phyloP scores from a whole-genome alignment of 1,140 invertebrate species.

The Bombus impatiens region DNA sequence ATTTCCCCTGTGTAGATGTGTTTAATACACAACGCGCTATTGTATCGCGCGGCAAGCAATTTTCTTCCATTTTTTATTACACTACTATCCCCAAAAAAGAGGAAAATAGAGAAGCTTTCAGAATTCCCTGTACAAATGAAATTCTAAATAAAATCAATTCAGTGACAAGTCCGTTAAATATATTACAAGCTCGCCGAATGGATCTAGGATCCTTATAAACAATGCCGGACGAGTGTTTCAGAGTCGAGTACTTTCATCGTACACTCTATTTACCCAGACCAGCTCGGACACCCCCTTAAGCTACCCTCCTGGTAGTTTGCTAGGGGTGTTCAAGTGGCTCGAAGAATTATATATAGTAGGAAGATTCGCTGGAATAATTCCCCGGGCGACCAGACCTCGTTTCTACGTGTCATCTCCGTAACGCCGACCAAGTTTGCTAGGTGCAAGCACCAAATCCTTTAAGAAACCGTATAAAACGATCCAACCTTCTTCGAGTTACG shows the following conservation, averaged over 20 bases:
- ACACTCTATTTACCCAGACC: slow-evolving; percentile 21
- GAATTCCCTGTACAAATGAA: neutral
- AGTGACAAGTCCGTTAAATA: neutral
- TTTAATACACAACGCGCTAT: neutral
- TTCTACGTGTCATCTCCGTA: slow-evolving; percentile 46
- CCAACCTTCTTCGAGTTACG: neutral
- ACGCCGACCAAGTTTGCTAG: slow-evolving; percentile 36
- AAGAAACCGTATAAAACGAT: slow-evolving; percentile 50
- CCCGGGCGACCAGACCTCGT: neutral
- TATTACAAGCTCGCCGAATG: too few relatives aligned
- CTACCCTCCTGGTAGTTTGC: neutral
- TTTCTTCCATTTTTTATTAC: neutral
- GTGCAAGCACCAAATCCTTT: slow-evolving; percentile 46
- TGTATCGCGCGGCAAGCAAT: neutral
- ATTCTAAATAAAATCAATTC: neutral
- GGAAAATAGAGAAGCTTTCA: neutral
- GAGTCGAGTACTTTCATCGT: neutral
- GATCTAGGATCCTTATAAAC: neutral
- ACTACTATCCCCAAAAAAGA: neutral
- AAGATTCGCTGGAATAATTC: slow-evolving; percentile 25
- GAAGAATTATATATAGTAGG: slow-evolving; percentile 34
- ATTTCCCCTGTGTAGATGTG: slow-evolving; percentile 15
- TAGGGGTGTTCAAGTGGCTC: slow-evolving; percentile 9
- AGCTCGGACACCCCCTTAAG: neutral
- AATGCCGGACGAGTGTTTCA: neutral